phyloP scores from a whole-genome alignment of 2,113 vertebrate species.

The Sorex araneus region DNA sequence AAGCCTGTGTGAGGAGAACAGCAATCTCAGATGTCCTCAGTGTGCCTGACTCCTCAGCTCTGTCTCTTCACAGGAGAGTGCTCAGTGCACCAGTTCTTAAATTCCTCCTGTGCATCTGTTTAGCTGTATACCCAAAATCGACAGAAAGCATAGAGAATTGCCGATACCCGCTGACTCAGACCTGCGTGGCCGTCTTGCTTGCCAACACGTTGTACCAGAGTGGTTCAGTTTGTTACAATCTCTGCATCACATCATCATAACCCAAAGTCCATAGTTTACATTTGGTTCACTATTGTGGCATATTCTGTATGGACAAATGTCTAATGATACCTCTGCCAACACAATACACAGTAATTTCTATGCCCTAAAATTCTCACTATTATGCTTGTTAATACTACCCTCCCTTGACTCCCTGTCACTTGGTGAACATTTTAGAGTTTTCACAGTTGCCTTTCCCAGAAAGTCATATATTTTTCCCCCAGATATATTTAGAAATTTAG shows the following conservation, averaged over 20 bases:
- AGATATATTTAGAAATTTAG: no score
- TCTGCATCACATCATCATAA: not conserved
- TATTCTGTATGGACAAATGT: not conserved
- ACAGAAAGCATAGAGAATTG: not conserved
- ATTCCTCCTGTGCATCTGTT: constrained; percentile 1
- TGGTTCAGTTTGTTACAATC: not conserved
- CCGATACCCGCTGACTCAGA: not conserved
- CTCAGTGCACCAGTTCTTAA: not conserved
- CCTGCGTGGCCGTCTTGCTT: no score
- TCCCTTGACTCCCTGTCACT: not conserved
- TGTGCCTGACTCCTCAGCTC: no score
- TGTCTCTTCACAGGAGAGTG: no score
- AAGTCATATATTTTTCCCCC: not conserved
- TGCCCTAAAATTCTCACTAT: no score
- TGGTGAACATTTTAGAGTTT: not conserved
- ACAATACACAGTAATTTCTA: no score
- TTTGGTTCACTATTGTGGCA: not conserved
- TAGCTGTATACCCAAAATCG: not conserved
- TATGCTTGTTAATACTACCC: not conserved
- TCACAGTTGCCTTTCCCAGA: not conserved
- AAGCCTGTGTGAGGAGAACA: no score
- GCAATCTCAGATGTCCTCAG: no score
- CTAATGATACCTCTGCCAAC: not conserved
- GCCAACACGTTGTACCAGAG: not conserved
- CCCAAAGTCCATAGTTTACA: not conserved